Percentiles rank a stretch among this genome's conserved stretches.
phyloP scores from a whole-genome alignment of 2,888 invertebrate genomes.

The Epinotia demarniana region DNA sequence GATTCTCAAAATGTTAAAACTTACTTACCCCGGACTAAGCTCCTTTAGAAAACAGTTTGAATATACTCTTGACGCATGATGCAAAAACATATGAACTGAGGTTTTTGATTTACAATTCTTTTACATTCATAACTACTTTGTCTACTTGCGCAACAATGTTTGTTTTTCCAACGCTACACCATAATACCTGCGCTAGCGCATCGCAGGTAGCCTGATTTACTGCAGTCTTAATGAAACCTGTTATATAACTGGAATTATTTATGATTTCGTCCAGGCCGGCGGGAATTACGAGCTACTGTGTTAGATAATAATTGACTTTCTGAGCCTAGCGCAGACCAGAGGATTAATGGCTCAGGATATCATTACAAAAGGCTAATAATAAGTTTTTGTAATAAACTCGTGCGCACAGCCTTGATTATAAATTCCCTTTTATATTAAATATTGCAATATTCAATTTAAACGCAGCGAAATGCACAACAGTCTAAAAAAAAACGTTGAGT shows the following conservation, averaged over 20 bases:
- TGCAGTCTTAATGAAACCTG: slow-evolving; percentile 82
- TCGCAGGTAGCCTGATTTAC: slow-evolving; percentile 81
- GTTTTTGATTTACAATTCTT: background rate
- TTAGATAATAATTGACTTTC: slow-evolving; percentile 77
- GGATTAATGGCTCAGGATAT: slow-evolving; percentile 42
- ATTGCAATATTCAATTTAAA: background rate
- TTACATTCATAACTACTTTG: background rate
- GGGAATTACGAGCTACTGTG: slow-evolving; percentile 75
- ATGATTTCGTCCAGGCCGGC: slow-evolving; percentile 78
- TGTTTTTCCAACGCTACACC: slow-evolving; percentile 56
- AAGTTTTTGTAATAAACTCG: slow-evolving; percentile 36
- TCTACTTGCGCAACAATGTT: slow-evolving; percentile 16
- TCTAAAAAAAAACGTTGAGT: too few relatives aligned
- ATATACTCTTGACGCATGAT: too few relatives aligned
- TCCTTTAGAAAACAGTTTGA: too few relatives aligned
- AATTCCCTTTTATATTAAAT: background rate
- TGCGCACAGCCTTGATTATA: slow-evolving; percentile 13
- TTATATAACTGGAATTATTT: slow-evolving; percentile 83
- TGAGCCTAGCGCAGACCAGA: slow-evolving; percentile 52
- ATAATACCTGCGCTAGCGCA: slow-evolving; percentile 68
- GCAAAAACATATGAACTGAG: background rate
- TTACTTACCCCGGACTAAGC: too few relatives aligned
- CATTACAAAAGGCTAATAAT: slow-evolving; percentile 41
- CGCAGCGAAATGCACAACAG: too few relatives aligned
- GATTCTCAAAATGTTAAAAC: too few relatives aligned